Conservation (phyloP, 2,113 vertebrate species). For the Carassius auratus region DNA sequence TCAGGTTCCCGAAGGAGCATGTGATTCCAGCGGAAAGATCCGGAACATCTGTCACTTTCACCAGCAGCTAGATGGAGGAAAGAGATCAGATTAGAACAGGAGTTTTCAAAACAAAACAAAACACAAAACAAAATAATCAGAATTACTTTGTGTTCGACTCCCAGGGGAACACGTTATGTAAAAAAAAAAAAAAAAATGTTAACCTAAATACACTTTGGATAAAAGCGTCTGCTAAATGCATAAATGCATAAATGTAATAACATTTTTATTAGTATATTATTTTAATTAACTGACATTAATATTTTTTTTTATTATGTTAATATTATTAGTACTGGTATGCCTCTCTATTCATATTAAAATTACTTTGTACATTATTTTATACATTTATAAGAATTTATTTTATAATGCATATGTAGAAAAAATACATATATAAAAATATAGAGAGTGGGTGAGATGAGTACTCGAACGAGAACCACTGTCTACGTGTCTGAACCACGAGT, state of each 20-base stretch:
- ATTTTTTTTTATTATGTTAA: too few relatives aligned
- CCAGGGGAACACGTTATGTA: too few relatives aligned
- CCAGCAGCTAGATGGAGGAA: slow-evolving; percentile 80
- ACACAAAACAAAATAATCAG: neutral
- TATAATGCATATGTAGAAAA: neutral
- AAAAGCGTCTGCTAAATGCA: too few relatives aligned
- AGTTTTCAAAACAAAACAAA: neutral
- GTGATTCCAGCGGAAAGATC: slow-evolving; percentile 87
- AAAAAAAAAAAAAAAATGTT: too few relatives aligned
- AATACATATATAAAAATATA: neutral
- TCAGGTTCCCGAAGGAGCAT: slow-evolving; percentile 96
- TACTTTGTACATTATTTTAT: too few relatives aligned
- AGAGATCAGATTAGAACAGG: neutral
- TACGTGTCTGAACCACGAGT: neutral
- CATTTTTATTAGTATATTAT: too few relatives aligned
- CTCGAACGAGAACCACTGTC: neutral
- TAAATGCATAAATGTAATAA: too few relatives aligned
- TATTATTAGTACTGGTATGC: neutral
- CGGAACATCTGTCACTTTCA: slow-evolving; percentile 89
- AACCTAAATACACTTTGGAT: too few relatives aligned
- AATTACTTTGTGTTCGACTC: too few relatives aligned
- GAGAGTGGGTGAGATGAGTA: neutral
- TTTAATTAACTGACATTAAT: too few relatives aligned
- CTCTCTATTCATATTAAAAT: neutral
- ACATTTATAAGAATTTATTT: neutral